phyloP scores from a whole-genome alignment of 1,140 invertebrate species.

The Reticulitermes speratus region DNA sequence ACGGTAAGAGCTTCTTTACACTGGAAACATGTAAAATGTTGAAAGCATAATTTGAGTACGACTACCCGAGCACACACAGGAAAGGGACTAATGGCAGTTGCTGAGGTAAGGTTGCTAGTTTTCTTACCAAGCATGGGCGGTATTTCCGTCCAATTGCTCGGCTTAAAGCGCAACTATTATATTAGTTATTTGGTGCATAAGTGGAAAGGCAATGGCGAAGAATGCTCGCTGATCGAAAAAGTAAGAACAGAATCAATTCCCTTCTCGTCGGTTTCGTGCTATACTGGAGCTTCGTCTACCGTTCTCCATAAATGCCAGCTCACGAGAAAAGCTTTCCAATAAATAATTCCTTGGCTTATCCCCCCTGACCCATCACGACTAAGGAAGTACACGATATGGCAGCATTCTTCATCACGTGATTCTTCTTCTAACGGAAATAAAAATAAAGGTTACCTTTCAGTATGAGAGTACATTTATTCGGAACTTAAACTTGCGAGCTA shows the following conservation, averaged over 20 bases:
- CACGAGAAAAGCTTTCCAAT: not conserved
- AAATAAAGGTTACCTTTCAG: not conserved
- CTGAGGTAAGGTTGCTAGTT: not conserved
- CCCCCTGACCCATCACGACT: not conserved
- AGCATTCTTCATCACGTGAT: not conserved
- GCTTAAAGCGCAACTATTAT: not conserved
- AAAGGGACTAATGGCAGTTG: too few relatives aligned
- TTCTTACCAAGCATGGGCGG: not conserved
- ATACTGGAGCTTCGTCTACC: not conserved
- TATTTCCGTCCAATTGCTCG: not conserved
- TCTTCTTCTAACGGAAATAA: not conserved
- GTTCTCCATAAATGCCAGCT: not conserved
- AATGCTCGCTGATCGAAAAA: not conserved
- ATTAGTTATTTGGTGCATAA: not conserved
- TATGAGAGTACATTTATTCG: not conserved
- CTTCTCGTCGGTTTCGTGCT: not conserved
- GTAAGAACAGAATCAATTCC: not conserved
- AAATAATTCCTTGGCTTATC: constrained; percentile 5
- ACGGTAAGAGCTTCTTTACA: not conserved
- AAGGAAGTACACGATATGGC: not conserved
- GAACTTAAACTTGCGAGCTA: too few relatives aligned
- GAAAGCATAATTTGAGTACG: too few relatives aligned
- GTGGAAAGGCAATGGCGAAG: not conserved
- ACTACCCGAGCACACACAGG: not conserved
- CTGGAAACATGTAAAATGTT: not conserved